Evolutionary conservation across 2,113 vertebrate species (phyloP).

Genomic region (Strigops habroptila): DNA sequence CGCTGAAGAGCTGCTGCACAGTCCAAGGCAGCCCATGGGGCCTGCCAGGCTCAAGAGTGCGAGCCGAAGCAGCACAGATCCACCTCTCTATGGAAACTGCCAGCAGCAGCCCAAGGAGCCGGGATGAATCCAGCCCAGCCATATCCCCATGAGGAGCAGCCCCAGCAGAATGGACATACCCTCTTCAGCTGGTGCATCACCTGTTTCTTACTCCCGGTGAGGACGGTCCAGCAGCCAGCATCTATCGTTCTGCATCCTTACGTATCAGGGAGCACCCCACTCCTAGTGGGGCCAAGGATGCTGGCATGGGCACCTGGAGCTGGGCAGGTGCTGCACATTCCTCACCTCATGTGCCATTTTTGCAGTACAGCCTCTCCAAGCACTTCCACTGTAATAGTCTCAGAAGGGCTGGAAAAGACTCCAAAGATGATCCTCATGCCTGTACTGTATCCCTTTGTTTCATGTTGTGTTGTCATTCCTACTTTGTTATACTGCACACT

Average conservation of each 20-base stretch:
- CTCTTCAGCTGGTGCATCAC: background rate
- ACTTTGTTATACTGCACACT: background rate
- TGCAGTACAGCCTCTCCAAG: background rate
- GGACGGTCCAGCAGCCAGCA: accelerated
- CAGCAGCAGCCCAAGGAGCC: background rate
- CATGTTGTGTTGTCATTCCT: background rate
- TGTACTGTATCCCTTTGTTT: background rate
- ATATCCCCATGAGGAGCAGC: accelerated
- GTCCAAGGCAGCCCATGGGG: background rate
- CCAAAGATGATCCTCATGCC: background rate
- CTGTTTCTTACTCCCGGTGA: background rate
- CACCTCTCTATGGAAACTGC: background rate
- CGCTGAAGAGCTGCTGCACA: background rate
- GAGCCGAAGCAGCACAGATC: background rate
- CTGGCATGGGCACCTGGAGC: accelerated
- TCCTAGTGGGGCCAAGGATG: background rate
- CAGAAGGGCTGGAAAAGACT: background rate
- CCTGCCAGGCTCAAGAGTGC: background rate
- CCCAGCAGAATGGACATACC: accelerated
- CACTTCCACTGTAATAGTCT: background rate
- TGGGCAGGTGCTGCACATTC: background rate
- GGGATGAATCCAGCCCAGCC: background rate
- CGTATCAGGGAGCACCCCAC: background rate
- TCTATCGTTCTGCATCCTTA: background rate
- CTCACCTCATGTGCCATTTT: background rate